Evolutionary conservation across 1,140 invertebrate species (phyloP).

Genomic region (Onthophagus taurus): DNA sequence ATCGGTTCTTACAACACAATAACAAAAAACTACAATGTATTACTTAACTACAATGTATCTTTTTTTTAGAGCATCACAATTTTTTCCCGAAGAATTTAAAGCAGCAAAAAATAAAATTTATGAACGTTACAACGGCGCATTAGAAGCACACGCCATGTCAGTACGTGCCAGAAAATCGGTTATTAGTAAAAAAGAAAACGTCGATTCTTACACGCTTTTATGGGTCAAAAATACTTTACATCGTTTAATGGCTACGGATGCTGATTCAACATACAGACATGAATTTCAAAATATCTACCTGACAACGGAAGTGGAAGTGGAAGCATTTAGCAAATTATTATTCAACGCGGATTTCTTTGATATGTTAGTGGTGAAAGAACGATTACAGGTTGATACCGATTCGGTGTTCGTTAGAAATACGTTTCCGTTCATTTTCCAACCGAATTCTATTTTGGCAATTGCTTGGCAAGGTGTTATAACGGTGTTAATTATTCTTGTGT

Average conservation of each 20-base stretch:
- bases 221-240: slow-evolving; percentile 11
- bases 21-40: no score
- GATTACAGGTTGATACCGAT: not conserved
- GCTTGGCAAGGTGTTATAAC: slow-evolving; percentile 5
- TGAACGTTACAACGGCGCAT: not conserved
- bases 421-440: slow-evolving; percentile 9
- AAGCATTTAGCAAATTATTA: not conserved
- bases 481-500: not conserved
- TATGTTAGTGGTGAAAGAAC: not conserved
- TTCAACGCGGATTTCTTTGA: slow-evolving; percentile 9
- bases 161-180: not conserved
- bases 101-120: not conserved
- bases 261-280: slow-evolving; percentile 1
- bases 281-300: slow-evolving; percentile 12
- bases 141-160: not conserved
- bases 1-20: no score
- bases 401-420: slow-evolving; percentile 5
- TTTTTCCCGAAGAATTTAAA: slow-evolving; percentile 1
- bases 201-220: slow-evolving; percentile 3
- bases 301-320: not conserved
- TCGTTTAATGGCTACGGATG: slow-evolving; percentile 6
- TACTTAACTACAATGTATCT: not conserved
- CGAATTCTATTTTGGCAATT: not conserved
- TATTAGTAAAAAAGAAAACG: not conserved
- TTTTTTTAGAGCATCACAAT: no score